Conservation (phyloP, 1,140 invertebrate genomes). For the Latrodectus geometricus region DNA sequence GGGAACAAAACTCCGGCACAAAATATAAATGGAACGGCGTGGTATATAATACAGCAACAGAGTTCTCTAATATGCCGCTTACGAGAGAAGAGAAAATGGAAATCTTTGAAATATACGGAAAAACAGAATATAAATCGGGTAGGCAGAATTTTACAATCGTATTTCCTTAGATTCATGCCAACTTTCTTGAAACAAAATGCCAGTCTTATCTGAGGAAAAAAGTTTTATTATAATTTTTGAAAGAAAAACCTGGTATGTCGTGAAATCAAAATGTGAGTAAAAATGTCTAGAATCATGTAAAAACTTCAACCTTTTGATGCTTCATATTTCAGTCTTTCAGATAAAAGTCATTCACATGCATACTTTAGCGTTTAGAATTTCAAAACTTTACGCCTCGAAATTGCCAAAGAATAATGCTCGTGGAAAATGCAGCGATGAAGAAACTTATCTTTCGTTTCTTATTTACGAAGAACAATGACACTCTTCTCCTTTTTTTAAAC, state of each 20-base stretch:
- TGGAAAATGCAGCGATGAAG: too few species aligned
- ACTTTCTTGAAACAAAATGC: not conserved
- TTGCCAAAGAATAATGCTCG: too few species aligned
- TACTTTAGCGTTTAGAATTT: too few species aligned
- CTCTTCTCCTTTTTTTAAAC: too few species aligned
- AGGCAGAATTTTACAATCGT: conserved; percentile 17
- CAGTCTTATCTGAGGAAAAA: not conserved
- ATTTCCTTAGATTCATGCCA: conserved; percentile 4
- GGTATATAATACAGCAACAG: not conserved
- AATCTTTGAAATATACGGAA: conserved; percentile 9
- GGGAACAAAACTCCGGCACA: conserved; percentile 13
- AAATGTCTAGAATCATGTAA: conserved; percentile 23
- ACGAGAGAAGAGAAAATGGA: conserved; percentile 35
- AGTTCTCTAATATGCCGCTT: conserved; percentile 41
- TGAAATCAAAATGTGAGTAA: conserved; percentile 22
- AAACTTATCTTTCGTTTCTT: too few species aligned
- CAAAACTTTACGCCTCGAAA: too few species aligned
- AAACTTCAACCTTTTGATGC: conserved; percentile 21
- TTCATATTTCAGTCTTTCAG: conserved; percentile 6
- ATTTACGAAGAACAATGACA: too few species aligned
- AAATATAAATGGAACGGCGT: conserved; percentile 34
- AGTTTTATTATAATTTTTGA: not conserved
- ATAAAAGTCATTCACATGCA: not conserved
- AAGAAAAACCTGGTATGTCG: conserved; percentile 3
- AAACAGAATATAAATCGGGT: conserved; percentile 14